Conservation (phyloP, 2,113 vertebrate species). For the Rhizomys pruinosus region DNA sequence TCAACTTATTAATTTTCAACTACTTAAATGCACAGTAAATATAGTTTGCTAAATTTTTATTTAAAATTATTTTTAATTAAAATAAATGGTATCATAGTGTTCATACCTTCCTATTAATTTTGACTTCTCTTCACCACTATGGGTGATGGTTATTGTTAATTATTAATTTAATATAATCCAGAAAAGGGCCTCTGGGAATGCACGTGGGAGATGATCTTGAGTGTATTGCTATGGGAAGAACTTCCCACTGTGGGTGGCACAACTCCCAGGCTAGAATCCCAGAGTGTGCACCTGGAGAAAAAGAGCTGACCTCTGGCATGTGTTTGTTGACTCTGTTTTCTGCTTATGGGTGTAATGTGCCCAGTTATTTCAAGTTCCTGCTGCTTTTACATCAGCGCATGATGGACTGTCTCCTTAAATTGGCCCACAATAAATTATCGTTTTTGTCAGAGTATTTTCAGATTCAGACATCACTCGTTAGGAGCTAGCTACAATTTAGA, state of each 20-base stretch:
- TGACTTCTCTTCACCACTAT: neutral
- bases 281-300: neutral
- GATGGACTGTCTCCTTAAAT: neutral
- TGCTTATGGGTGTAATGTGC: neutral
- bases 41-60: neutral
- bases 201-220: neutral
- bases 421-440: neutral
- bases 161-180: neutral
- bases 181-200: neutral
- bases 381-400: neutral
- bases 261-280: too few relatives aligned
- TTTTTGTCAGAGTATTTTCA: neutral
- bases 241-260: neutral
- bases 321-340: too few relatives aligned
- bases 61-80: neutral
- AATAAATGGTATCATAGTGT: neutral
- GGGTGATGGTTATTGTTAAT: neutral
- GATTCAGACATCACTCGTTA: neutral
- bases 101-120: neutral
- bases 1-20: neutral
- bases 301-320: neutral
- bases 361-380: neutral
- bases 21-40: neutral
- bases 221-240: neutral
- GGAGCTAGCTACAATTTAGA: neutral